Base-by-base conservation (phyloP, 1,140 invertebrate genomes). In the Drosophila nannoptera region DNA sequence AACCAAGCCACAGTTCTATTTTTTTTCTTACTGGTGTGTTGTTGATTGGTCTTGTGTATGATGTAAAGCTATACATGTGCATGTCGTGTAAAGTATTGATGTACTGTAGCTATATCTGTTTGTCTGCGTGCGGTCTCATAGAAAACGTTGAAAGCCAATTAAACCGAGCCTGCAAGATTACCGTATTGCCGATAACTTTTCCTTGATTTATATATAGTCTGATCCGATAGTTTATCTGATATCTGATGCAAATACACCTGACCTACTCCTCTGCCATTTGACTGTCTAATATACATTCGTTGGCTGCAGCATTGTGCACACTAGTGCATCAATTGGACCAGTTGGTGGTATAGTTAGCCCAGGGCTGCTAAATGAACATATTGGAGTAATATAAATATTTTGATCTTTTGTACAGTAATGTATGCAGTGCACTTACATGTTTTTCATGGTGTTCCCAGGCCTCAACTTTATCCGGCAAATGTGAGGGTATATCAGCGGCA, bases 391-490 rank as follows among this genome's bases (percentile, higher is more conserved):
- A 14, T 43, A 14, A 7, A 43, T 14, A 14, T 43, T 7, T 36
- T 7, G 14, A 22, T 7, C 7, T 35, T 12, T 50, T 33, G 8
- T 48, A 7, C 1, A 14, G 4, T 9, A 29, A 9, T 12, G 9
- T 8, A 52, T 48, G 2, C 4, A 38, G 35, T 0, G 7, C 22
- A 74, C 87, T 88, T 60, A 89, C 88, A 77, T 88, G 88, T 52
- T 89, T 89, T 31, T 89, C 88, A 59, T 89, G 88, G 61, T 89
- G 88, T 67, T 89, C 88, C 88, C 88, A 89, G 56, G 69, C 65
- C 56, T 89, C 88, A 48, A 87, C 74, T 50, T 89, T 89, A 29
- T 89, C 88, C 7, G 87, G 74, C 73, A 88, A 74, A 53, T 89
- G 88, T 4, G 60, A 69, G 14, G 75, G 42, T 42, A 87, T 81